Evolutionary conservation across 2,888 invertebrate genomes (phyloP), one percentile per base, ranked within the genome.

Genomic region (Pyrochroa serraticornis): DNA sequence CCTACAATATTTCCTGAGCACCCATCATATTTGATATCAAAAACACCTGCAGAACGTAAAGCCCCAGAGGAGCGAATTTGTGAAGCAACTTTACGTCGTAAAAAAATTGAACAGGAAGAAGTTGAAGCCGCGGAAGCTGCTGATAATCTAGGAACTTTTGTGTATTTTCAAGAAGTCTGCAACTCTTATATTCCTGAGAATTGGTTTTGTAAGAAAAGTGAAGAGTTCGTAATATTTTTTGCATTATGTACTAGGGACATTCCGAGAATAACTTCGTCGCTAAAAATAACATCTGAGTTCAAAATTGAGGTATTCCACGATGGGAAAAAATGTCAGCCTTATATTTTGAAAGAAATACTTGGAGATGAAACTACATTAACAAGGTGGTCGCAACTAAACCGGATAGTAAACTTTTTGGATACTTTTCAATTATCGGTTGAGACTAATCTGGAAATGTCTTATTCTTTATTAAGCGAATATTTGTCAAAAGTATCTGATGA

Each of bases 1-100:
- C 43, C 31, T 7, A 8, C 22, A 8, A 43, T 43, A 30, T 22
- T 43, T 43, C 43, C 43, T 43, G 9, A 22, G 22, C 43, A 30
- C 7, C 43, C 43, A n/a, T 8, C 6, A 30, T 30, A 43, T 30
- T 22, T 43, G 31, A 43, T 22, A 2, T 7, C 22, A 43, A 22
- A 30, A 30, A 6, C 9, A 14, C 8, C n/a, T 3, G 8, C 43
- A 10, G 2, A 43, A 43, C 22, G 43, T 30, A 43, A 12, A 43
- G 32, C 12, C n/a, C 30, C 30, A 8, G 12, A 43, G 7, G 22
- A 43, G 22, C 22, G 22, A 22, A 22, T 22, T 22, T 22, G 22
- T 22, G 22, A 22, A 22, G 22, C 22, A 22, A 22, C 22, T 22
- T 22, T 22, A 43, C 43, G 43, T n/a, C 30, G 30, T 22, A 31